These are phyloP conservation scores for Vulpes vulpes DNA, from an alignment of 2,113 vertebrate genomes.

Conservation along the genomic window DNA sequence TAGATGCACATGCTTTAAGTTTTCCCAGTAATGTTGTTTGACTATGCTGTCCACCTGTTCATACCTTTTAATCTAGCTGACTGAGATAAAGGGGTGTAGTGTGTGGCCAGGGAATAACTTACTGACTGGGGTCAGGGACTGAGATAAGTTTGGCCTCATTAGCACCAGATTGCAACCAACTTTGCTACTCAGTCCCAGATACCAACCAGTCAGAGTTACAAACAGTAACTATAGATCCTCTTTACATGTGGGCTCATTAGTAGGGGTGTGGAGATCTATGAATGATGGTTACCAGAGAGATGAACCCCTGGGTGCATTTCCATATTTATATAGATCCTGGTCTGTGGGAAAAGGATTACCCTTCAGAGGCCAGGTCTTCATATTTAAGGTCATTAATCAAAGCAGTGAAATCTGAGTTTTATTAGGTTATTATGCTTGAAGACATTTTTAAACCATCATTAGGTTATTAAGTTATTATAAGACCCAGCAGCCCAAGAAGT, in stretches of 20 bases:
- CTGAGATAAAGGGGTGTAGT: not conserved
- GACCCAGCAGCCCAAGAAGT: not conserved
- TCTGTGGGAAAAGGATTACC: not conserved
- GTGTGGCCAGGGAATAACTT: not conserved
- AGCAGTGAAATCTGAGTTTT: slow-evolving; percentile 42
- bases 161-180: not conserved
- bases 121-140: not conserved
- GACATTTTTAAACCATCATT: not conserved
- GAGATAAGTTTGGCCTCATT: slow-evolving; percentile 16
- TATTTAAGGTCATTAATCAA: slow-evolving; percentile 48
- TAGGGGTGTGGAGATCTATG: not conserved
- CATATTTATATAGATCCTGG: not conserved
- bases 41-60: not conserved
- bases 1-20: not conserved
- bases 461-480: slow-evolving; percentile 15
- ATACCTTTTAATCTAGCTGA: not conserved
- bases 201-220: slow-evolving; percentile 19
- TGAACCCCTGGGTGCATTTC: not conserved
- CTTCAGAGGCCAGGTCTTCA: slow-evolving; percentile 25
- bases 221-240: not conserved
- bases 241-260: not conserved
- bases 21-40: not conserved
- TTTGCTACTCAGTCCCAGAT: not conserved
- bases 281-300: slow-evolving; percentile 15
- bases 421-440: not conserved